Base-by-base conservation (phyloP, 2,113 vertebrate genomes). In the Danionella cerebrum region DNA sequence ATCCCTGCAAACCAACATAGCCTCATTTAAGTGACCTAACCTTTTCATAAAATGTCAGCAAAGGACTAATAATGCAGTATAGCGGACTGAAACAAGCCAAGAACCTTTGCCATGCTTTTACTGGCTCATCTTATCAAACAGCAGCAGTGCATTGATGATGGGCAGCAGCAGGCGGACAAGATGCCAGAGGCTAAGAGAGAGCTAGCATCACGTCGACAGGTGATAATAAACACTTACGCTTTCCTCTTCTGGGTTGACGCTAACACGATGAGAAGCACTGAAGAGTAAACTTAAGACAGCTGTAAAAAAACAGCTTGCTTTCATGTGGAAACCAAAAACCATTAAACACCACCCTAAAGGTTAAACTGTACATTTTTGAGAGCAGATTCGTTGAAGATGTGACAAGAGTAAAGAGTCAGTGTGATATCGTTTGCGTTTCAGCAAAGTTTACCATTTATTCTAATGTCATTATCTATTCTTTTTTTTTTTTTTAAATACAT, bases 31-130 rank as follows among this genome's bases (percentile, higher is more conserved):
- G 52, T 47, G 47, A 54, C 64, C 67, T 73, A 72, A 80, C 67
- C 72, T 78, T 78, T 75, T 71, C 67, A 42, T 59, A 65, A 76
- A 74, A 78, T 76, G 72, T 69, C 76, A 74, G 41, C n/a, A 52
- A 65, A 72, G 44, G 39, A 66, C 36, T 69, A 73, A 78, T 76
- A 78, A 78, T 64, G 24, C 57, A 73, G 53, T 63, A 73, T 29
- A 69, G 45, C 52, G 58, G 29, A 24, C 31, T 44, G 38, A 24
- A 67, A 54, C 51, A 13, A 68, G 69, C 71, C 52, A 29, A 36
- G 33, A 69, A 59, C 70, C 50, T 66, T 71, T 55, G 68, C 39
- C 22, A 16, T 57, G 35, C 47, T 65, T 73, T 76, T 80, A 73
- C 72, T 50, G 63, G 66, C 57, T 33, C 27, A 10, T 71, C 22